Evolutionary conservation across 1,140 invertebrate species (phyloP).

Genomic region (Diuraphis noxia): DNA sequence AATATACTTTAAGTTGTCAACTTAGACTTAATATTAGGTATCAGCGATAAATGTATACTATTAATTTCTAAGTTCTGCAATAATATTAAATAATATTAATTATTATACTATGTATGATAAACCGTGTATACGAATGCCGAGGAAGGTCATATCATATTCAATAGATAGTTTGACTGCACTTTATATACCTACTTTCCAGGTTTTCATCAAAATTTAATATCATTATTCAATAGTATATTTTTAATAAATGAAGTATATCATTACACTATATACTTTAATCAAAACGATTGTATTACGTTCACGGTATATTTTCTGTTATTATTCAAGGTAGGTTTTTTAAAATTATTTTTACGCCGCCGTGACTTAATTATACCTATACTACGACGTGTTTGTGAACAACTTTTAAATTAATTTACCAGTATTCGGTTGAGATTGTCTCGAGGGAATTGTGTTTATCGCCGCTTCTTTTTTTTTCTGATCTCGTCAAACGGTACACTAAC

Average conservation of each 20-base stretch:
- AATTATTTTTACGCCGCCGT: neutral
- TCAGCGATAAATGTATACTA: neutral
- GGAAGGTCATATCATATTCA: neutral
- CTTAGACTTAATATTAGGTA: neutral
- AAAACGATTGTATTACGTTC: neutral
- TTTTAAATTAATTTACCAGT: slow-evolving; percentile 54
- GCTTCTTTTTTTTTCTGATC: slow-evolving; percentile 26
- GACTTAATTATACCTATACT: slow-evolving; percentile 6
- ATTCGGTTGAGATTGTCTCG: slow-evolving; percentile 54
- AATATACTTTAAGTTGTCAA: neutral
- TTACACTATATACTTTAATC: neutral
- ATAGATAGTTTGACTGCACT: no score
- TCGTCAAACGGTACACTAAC: neutral
- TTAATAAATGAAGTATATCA: neutral
- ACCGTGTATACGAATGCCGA: neutral
- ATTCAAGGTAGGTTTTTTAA: neutral
- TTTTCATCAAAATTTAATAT: neutral
- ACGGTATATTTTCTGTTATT: neutral
- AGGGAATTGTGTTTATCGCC: slow-evolving; percentile 37
- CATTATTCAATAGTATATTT: neutral
- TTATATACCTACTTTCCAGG: neutral
- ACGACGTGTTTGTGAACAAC: slow-evolving; percentile 52
- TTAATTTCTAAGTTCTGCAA: no score
- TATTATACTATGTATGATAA: neutral
- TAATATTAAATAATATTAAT: neutral